phyloP scores from a whole-genome alignment of 2,797 vertebrate species.

The Spheniscus humboldti region DNA sequence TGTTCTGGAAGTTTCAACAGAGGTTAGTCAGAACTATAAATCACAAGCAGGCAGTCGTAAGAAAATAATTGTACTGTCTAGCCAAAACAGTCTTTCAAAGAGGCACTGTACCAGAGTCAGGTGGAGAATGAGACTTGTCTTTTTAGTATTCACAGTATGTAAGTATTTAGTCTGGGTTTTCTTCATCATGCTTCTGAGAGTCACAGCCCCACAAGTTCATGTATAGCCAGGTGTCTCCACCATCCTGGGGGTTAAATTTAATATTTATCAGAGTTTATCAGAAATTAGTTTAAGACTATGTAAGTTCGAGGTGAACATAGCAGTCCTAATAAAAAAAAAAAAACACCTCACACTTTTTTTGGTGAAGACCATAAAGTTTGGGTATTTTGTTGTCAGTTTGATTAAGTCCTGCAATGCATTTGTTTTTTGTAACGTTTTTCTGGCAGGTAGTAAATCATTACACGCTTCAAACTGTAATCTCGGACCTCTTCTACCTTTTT shows the following conservation, averaged over 20 bases:
- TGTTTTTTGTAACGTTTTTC: neutral
- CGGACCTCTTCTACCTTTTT: neutral
- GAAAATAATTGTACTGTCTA: neutral
- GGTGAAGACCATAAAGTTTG: neutral
- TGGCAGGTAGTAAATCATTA: neutral
- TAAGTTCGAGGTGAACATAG: neutral
- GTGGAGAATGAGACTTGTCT: neutral
- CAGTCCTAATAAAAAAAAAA: neutral
- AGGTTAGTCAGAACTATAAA: neutral
- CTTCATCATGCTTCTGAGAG: neutral
- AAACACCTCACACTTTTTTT: neutral
- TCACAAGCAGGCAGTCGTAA: neutral
- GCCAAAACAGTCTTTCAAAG: neutral
- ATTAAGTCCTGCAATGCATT: neutral
- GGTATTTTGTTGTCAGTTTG: neutral
- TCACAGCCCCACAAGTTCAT: neutral
- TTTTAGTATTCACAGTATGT: neutral
- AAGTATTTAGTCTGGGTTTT: neutral
- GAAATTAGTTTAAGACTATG: neutral
- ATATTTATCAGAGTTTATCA: neutral
- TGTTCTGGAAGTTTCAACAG: neutral
- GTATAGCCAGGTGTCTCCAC: neutral
- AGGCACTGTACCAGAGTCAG: neutral
- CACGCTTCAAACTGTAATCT: neutral
- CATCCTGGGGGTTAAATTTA: neutral